phyloP scores from a whole-genome alignment of 2,797 vertebrate species.

The Smutsia gigantea region DNA sequence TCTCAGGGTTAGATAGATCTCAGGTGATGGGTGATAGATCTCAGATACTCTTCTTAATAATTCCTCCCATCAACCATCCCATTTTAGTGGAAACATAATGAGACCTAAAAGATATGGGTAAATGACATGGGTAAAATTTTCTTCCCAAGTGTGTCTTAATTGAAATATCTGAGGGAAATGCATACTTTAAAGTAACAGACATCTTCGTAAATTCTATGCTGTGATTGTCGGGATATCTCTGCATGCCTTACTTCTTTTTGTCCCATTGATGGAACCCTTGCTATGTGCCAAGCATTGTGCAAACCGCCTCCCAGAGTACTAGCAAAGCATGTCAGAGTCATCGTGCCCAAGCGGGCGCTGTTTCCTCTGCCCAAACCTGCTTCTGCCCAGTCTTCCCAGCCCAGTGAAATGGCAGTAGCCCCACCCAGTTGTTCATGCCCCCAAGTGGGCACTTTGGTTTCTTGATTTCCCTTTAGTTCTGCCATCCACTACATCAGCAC shows the following conservation, averaged over 20 bases:
- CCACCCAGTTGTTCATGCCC: neutral
- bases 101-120: neutral
- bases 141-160: neutral
- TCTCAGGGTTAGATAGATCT: neutral
- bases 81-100: neutral
- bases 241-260: neutral
- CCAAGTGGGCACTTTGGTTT: neutral
- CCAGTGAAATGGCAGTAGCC: too few species aligned
- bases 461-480: neutral
- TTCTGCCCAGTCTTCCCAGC: neutral
- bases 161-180: slow-evolving; percentile 13
- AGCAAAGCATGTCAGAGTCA: neutral
- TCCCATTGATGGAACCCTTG: neutral
- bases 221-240: neutral
- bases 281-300: too few species aligned
- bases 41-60: neutral
- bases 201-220: neutral
- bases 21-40: neutral
- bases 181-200: neutral
- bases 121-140: neutral
- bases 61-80: neutral
- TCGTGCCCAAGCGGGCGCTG: fast-evolving
- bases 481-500: neutral
- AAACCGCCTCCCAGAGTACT: neutral
- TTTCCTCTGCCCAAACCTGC: neutral